Evolutionary conservation across 1,140 invertebrate genomes (phyloP), one percentile per base, ranked within the genome.

Genomic region (Nymphalis io): DNA sequence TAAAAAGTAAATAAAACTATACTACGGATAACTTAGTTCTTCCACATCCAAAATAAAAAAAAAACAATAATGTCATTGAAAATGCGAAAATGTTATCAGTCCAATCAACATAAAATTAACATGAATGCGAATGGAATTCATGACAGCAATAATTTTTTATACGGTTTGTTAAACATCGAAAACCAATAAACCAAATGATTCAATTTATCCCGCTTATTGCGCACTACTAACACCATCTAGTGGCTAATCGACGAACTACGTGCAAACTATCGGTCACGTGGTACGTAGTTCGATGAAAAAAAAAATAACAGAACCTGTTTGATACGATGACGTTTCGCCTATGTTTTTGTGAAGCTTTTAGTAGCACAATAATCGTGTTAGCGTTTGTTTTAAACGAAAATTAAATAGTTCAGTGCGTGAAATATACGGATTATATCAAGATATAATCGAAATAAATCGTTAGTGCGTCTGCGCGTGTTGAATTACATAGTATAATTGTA

Each of bases 251-350:
- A 12, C 6, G 71, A 75, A 85, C 76, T 77, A 74, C 51, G 21
- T 51, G 18, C 12, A 63, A 2, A n/a, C 39, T 68, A 74, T 86
- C 81, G 73, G 86, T 86, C 78, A 88, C 85, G 85, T 89, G 85
- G 82, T 81, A 67, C 20, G 38, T 13, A 20, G 48, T 55, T 58
- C 44, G 68, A 74, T 68, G 71, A 70, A 81, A 82, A 82, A 83
- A 87, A 86, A 82, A 83, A 70, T 80, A 85, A 20, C 15, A n/a
- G 44, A 90, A 89, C 87, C 84, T 82, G 86, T 89, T 88, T 85
- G 73, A 76, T 83, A 63, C 70, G 74, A 73, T 90, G 88, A 90
- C 87, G 88, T 87, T 72, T 81, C 69, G 78, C 61, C 51, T 69
- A 75, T 89, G 82, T 84, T 89, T 90, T 84, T 89, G 76, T 87